phyloP scores from a whole-genome alignment of 2,113 vertebrate genomes.

The Macroglossus sobrinus region DNA sequence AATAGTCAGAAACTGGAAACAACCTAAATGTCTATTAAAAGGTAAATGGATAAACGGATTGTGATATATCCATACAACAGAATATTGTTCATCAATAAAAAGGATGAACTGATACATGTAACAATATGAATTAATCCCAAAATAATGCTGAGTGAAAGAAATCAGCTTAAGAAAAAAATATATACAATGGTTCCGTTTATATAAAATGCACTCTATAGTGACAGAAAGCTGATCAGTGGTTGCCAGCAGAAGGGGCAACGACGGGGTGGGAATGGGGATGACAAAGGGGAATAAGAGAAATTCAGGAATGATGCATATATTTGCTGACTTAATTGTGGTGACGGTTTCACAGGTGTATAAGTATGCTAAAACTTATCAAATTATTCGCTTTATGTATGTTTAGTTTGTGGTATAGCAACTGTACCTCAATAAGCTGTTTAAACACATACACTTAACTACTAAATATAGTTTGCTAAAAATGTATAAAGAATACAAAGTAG shows the following conservation, averaged over 20 bases:
- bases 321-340: neutral
- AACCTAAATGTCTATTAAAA: neutral
- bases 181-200: neutral
- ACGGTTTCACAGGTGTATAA: neutral
- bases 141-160: neutral
- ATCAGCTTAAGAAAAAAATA: neutral
- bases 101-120: neutral
- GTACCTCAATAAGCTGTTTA: neutral
- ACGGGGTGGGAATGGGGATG: too few relatives aligned
- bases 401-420: neutral
- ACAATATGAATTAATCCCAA: neutral
- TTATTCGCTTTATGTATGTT: neutral
- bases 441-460: neutral
- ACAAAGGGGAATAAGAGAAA: neutral
- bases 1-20: neutral
- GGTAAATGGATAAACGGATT: neutral
- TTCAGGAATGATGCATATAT: neutral
- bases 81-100: neutral
- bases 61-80: neutral
- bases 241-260: neutral
- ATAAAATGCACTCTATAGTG: neutral
- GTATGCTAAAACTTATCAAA: neutral
- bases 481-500: neutral
- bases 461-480: neutral
- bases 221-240: neutral